A percentile compares a stretch with the other conserved stretches of the same genome.
Evolutionary conservation across 2,888 invertebrate genomes (phyloP).

Genomic region (Meiosimyza decipiens): DNA sequence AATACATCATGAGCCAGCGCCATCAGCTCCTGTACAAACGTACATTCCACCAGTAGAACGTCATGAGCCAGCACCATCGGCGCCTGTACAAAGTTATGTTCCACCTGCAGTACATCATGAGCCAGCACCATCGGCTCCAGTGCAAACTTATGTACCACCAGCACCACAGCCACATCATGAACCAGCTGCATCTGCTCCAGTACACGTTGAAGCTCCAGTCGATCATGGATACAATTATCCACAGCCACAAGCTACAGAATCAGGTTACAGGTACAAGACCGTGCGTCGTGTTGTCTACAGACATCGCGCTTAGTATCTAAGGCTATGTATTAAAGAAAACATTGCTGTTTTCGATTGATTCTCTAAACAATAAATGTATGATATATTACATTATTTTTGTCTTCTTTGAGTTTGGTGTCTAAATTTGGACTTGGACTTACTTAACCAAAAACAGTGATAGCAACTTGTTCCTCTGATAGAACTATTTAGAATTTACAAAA

Average conservation of each 20-base stretch:
- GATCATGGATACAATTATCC: constrained; percentile 17
- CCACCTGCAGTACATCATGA: constrained; percentile 36
- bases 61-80: constrained; percentile 20
- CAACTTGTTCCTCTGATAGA: no score
- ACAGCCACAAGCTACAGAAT: constrained; percentile 28
- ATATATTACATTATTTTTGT: no score
- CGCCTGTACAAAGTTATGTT: constrained; percentile 28
- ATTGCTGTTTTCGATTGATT: no score
- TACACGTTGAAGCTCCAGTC: constrained; percentile 16
- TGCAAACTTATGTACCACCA: constrained; percentile 45
- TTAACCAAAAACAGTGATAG: no score
- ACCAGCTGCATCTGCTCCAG: constrained; percentile 26
- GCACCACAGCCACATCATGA: constrained; percentile 45
- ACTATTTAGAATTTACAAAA: no score
- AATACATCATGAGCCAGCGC: constrained; percentile 16
- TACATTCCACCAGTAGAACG: constrained; percentile 19
- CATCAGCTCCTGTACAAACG: constrained; percentile 23
- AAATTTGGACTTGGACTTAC: no score
- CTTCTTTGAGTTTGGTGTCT: no score
- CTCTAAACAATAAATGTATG: no score
- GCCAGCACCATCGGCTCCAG: constrained; percentile 38
- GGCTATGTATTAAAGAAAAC: no score
- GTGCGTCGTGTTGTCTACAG: constrained; percentile 42
- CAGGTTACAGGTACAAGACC: constrained; percentile 46
- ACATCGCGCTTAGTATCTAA: constrained; percentile 34